Conservation (phyloP, 2,113 vertebrate species). For the Sterrhoptilus dennistouni region DNA sequence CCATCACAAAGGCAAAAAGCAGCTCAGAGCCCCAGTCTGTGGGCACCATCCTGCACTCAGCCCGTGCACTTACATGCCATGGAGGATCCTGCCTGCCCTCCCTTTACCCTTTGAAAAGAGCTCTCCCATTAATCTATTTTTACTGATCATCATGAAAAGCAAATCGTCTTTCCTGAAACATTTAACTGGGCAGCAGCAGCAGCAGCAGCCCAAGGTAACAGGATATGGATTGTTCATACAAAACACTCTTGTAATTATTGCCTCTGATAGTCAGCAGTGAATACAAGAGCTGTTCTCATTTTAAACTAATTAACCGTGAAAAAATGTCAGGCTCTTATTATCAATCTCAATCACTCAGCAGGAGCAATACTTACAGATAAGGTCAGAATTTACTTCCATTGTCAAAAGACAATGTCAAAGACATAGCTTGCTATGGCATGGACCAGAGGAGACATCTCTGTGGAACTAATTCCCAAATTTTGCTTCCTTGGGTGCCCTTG, state of each 20-base stretch:
- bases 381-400: slow-evolving; percentile 4
- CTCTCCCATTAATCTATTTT: neutral
- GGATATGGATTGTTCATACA: neutral
- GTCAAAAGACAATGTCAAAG: neutral
- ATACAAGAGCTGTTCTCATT: slow-evolving; percentile 21
- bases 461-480: neutral
- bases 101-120: neutral
- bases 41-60: neutral
- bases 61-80: neutral
- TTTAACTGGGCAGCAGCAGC: neutral
- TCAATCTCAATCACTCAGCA: slow-evolving; percentile 26
- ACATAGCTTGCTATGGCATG: neutral
- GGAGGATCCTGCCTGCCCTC: neutral
- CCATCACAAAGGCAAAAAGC: neutral
- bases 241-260: slow-evolving; percentile 20
- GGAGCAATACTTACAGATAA: neutral
- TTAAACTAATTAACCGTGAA: slow-evolving; percentile 41
- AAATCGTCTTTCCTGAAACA: neutral
- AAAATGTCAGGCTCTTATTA: slow-evolving; percentile 21
- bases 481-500: neutral
- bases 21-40: neutral
- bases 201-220: neutral
- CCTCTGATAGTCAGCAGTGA: neutral
- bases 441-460: neutral
- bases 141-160: neutral